Evolutionary conservation across 2,797 vertebrate species (phyloP).

Genomic region (Uromys caudimaculatus): DNA sequence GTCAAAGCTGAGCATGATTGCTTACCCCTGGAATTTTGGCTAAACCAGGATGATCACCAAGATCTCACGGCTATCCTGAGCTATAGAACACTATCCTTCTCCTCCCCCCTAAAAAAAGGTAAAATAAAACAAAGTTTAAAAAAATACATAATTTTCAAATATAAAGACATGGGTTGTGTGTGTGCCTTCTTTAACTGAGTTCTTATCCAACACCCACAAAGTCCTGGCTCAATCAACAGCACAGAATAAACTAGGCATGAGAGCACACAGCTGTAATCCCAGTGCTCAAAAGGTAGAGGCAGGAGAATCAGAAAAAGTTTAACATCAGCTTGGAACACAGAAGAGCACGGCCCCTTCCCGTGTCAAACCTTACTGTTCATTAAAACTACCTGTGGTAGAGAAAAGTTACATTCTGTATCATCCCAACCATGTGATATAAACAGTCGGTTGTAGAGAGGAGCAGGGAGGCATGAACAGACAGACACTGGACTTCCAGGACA

Average conservation of each 20-base stretch:
- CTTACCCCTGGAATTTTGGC: neutral
- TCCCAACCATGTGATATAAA: neutral
- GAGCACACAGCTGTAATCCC: neutral
- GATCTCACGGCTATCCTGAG: neutral
- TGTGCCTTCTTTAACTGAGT: neutral
- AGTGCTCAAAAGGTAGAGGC: neutral
- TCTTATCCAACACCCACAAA: neutral
- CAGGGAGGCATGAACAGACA: neutral
- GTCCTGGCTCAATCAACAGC: neutral
- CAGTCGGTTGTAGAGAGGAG: neutral
- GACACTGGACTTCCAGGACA: neutral
- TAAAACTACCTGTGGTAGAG: neutral
- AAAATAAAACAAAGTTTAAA: neutral
- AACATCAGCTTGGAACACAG: neutral
- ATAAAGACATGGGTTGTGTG: neutral
- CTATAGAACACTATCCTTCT: neutral
- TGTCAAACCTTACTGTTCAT: neutral
- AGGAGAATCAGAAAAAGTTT: neutral
- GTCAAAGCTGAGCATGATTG: neutral
- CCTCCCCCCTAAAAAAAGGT: neutral
- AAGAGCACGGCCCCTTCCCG: neutral
- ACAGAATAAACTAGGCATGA: neutral
- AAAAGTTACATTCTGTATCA: neutral
- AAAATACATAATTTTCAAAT: neutral
- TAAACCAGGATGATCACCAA: neutral